Evolutionary conservation across 2,797 vertebrate genomes (phyloP).

Genomic region (Eulemur rubriventer): DNA sequence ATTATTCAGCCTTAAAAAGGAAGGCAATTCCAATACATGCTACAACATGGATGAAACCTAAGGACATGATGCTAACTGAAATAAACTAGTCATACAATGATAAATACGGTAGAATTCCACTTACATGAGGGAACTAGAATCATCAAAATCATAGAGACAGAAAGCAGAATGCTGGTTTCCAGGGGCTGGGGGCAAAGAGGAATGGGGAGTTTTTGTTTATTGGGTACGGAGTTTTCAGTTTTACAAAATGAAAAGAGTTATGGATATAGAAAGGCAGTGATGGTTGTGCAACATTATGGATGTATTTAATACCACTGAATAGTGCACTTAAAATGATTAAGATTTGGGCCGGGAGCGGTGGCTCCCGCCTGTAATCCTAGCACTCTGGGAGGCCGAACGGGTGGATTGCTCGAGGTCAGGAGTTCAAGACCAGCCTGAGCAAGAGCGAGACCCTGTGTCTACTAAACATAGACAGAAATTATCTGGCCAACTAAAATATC

Average conservation of each 20-base stretch:
- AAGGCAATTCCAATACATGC: background rate
- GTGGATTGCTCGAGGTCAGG: background rate
- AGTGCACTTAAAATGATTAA: background rate
- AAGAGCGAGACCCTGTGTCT: too few species aligned
- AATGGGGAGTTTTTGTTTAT: background rate
- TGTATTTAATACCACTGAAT: background rate
- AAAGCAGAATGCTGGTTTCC: background rate
- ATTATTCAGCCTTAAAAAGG: background rate
- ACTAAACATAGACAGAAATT: too few species aligned
- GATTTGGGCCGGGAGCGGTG: background rate
- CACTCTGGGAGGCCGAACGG: background rate
- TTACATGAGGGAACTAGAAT: background rate
- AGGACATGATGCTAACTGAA: background rate
- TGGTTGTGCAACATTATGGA: background rate
- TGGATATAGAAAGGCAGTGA: background rate
- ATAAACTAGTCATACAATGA: background rate
- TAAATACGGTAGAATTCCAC: background rate
- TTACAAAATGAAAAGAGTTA: background rate
- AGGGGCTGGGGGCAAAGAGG: background rate
- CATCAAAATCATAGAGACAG: background rate
- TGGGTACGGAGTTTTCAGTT: background rate
- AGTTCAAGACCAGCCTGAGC: background rate
- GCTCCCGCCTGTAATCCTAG: background rate
- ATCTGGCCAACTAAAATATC: too few species aligned
- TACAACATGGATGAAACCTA: background rate